Evolutionary conservation across 2,797 vertebrate species (phyloP).

Genomic region (Coreius guichenoti): DNA sequence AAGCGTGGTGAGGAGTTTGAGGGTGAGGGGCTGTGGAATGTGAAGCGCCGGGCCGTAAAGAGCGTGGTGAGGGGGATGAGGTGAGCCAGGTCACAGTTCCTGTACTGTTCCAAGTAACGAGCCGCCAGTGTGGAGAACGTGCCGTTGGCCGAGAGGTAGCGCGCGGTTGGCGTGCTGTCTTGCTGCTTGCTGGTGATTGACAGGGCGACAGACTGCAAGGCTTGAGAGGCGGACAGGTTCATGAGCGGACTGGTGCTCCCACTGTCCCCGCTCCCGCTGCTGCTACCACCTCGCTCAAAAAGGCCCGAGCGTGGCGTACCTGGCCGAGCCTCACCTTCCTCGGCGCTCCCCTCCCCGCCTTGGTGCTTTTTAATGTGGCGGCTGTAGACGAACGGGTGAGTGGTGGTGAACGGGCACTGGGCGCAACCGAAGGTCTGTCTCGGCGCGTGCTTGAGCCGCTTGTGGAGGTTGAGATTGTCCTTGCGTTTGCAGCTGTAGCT

Average conservation of each 20-base stretch:
- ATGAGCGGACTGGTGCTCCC: constrained; percentile 89
- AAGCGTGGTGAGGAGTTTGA: constrained; percentile 87
- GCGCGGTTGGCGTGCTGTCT: constrained; percentile 64
- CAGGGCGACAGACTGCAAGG: constrained; percentile 95
- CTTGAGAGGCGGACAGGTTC: constrained; percentile 93
- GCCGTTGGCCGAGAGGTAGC: constrained; percentile 81
- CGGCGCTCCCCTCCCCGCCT: constrained; percentile 68
- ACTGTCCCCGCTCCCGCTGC: constrained; percentile 77
- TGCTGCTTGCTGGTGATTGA: constrained; percentile 83
- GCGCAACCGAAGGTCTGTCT: constrained; percentile 95
- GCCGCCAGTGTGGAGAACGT: constrained; percentile 82
- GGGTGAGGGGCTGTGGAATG: constrained; percentile 88
- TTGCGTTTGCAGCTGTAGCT: constrained; percentile 99
- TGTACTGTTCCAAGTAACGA: constrained; percentile 88
- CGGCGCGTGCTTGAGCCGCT: constrained; percentile 98
- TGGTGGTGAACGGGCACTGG: constrained; percentile 97
- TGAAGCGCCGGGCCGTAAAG: constrained; percentile 88
- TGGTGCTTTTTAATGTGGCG: constrained; percentile 98
- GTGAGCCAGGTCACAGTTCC: constrained; percentile 93
- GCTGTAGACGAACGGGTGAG: constrained; percentile 97
- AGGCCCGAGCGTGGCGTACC: constrained; percentile 71
- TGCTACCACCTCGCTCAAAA: constrained; percentile 75
- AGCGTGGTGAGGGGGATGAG: constrained; percentile 98
- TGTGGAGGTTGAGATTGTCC: constrained; percentile 99
- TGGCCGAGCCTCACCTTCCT: constrained; percentile 68